Percentiles rank a stretch among this genome's conserved stretches.
These are phyloP conservation scores for Diadumene lineata DNA, from an alignment of 92 coral and sea anemone species.

Conservation along the genomic window DNA sequence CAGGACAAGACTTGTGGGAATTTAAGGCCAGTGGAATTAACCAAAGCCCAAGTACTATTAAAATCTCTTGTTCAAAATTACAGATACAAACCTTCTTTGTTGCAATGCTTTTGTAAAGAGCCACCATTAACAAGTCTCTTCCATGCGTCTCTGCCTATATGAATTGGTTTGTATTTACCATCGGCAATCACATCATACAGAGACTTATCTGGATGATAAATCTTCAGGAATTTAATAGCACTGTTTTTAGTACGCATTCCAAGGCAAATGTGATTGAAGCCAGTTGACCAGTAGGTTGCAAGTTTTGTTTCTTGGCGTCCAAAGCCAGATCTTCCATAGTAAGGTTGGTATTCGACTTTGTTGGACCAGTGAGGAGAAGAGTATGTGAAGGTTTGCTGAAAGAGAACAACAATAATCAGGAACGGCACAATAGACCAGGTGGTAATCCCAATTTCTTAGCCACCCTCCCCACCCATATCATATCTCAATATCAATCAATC, in stretches of 20 bases:
- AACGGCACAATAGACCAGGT: too few relatives aligned
- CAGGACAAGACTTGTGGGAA: too few relatives aligned
- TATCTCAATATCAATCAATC: too few relatives aligned
- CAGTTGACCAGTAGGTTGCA: constrained; percentile 42
- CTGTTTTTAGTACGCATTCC: constrained; percentile 29
- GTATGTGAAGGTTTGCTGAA: constrained; percentile 34
- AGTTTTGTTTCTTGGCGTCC: constrained; percentile 22
- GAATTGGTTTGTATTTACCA: constrained; percentile 34
- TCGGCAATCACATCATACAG: constrained; percentile 49
- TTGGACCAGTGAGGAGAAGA: constrained; percentile 29
- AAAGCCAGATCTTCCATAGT: constrained; percentile 20
- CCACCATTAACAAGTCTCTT: constrained; percentile 28
- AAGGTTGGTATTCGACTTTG: constrained; percentile 21
- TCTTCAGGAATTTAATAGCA: constrained; percentile 28
- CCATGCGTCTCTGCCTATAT: constrained; percentile 38
- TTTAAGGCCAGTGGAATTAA: too few relatives aligned
- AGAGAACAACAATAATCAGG: too few relatives aligned
- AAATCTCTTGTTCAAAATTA: background rate
- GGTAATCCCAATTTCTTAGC: too few relatives aligned
- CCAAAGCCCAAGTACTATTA: too few relatives aligned
- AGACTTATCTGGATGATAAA: constrained; percentile 30
- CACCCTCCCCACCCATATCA: too few relatives aligned
- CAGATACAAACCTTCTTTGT: constrained; percentile 17
- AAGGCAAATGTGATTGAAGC: constrained; percentile 23
- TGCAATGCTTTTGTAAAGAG: constrained; percentile 36